Evolutionary conservation across 1,140 invertebrate species (phyloP), one percentile per base, ranked within the genome.

Genomic region (Drosophila pseudoobscura): DNA sequence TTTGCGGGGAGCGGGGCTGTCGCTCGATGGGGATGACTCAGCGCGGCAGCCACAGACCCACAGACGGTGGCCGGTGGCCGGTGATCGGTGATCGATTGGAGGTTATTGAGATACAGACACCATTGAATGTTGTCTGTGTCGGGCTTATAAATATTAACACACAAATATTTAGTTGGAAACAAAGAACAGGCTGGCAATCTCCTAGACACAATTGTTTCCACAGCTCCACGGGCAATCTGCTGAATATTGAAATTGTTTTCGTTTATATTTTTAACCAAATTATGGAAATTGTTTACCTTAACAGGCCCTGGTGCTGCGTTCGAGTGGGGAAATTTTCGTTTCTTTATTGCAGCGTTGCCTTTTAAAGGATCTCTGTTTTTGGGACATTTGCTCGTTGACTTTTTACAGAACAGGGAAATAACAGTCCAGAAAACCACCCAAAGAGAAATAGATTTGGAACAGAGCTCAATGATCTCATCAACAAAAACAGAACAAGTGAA

Each of bases 11-110:
- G 17, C 17, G 17, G 15, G 47, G 52, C 35, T 39, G 56, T 58
- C 20, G 29, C 56, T 58, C 20, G 29, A 39, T 15, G 54, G 50
- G 45, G 61, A 55, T 69, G 65, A 69, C 65, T 69, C 65, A 69
- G 65, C 65, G 65, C 68, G 62, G 68, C 63, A 69, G 65, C 65
- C 8, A 53, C 7, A 26, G 24, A 26, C 24, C 31, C 11, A 11
- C 63, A 57, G 63, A 35, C 63, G 68, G 65, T 44, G 60, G 43
- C 9, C 63, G 68, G 65, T 44, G 60, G 43, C 9, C 31, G 31
- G 4, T 35, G 31, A 35, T 35, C 41, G 59, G 53, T 68, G 60
- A 51, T 68, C 64, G 39, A 68, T 64, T 22, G 59, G 49, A 49
- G 63, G 63, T 49, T 49, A 69, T 63, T 50, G 20, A 29, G 63